Percentiles rank a stretch among this genome's conserved stretches.
These are phyloP conservation scores for Piprites chloris DNA, from an alignment of 2,113 vertebrate genomes.

Conservation along the genomic window DNA sequence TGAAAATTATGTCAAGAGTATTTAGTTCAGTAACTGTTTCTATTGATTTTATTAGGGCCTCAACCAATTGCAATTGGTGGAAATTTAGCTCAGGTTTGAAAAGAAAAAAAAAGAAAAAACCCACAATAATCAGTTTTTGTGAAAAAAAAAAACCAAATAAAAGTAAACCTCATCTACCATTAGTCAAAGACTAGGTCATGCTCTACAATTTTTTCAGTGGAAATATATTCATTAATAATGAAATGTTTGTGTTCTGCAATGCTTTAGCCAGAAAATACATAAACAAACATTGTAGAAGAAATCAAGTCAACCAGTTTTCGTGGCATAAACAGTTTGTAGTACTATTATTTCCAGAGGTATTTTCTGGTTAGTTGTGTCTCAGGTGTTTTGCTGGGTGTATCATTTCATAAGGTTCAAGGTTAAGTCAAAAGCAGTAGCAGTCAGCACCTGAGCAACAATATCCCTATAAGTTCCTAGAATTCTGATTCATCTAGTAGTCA, in stretches of 20 bases:
- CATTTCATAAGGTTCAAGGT: not conserved
- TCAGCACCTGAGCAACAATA: not conserved
- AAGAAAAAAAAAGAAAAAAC: not conserved
- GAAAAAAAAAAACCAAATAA: not conserved
- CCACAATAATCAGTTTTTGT: not conserved
- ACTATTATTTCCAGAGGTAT: not conserved
- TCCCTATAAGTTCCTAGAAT: not conserved
- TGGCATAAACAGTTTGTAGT: not conserved
- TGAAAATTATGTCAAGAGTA: not conserved
- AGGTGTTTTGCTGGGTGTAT: not conserved
- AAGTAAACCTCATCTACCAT: not conserved
- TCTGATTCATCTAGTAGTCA: not conserved
- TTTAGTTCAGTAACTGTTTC: not conserved
- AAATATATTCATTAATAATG: not conserved
- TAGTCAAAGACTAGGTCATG: not conserved
- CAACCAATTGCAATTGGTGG: not conserved
- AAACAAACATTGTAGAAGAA: not conserved
- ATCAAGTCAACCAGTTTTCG: not conserved
- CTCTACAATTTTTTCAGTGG: not conserved
- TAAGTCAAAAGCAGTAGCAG: not conserved
- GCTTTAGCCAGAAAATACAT: not conserved
- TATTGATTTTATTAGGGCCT: not conserved
- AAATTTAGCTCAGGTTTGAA: not conserved
- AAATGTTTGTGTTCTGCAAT: not conserved
- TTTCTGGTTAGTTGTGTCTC: not conserved